A percentile compares a stretch with the other conserved stretches of the same genome.
Conservation (phyloP, 1,140 invertebrate genomes). For the Rhopalosiphum maidis region DNA sequence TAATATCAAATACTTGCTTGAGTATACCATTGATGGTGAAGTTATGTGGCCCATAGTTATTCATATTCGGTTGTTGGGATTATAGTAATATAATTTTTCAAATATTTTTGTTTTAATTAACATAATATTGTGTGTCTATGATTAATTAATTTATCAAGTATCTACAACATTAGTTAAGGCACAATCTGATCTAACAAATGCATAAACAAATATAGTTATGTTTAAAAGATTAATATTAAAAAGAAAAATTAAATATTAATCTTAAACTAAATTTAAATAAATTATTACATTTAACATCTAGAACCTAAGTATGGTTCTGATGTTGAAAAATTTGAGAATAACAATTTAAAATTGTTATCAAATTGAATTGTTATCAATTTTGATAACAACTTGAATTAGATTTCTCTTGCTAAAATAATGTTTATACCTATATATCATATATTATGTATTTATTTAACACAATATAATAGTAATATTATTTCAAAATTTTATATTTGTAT, state of each 20-base stretch:
- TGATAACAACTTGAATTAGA: neutral
- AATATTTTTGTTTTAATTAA: neutral
- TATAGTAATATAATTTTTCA: neutral
- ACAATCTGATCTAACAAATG: neutral
- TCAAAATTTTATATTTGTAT: neutral
- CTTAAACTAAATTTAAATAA: neutral
- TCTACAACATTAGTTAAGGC: neutral
- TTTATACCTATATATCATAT: neutral
- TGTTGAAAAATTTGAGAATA: neutral
- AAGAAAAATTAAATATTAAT: neutral
- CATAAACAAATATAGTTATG: neutral
- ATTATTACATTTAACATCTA: neutral
- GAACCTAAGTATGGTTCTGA: neutral
- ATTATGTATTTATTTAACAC: neutral
- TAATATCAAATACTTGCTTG: neutral
- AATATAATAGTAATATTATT: neutral
- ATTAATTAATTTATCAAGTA: neutral
- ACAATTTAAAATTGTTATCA: neutral
- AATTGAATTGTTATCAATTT: neutral
- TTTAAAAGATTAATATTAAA: no score
- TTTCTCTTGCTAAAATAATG: neutral
- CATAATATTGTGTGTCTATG: neutral
- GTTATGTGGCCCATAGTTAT: neutral
- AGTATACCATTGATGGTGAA: neutral
- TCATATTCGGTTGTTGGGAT: neutral